Evolutionary conservation across 1,140 invertebrate species (phyloP), one percentile per base, ranked within the genome.

Genomic region (Parapsyche elsis): DNA sequence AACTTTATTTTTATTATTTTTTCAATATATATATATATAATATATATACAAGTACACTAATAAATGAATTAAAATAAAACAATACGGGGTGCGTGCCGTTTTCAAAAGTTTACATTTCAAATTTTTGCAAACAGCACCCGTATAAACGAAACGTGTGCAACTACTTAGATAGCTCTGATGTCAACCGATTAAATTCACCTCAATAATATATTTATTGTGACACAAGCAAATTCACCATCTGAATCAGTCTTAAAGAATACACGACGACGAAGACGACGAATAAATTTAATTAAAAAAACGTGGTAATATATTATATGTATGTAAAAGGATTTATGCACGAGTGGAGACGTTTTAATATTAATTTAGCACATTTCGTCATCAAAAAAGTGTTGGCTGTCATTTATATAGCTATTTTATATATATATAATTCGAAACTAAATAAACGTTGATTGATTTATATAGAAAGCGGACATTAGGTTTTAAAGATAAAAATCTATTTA

Each of bases 171-270:
- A 38, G 30, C 30, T 38, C 30, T 7, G 30, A 38, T 7, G 30
- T 38, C 30, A 1, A 38, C 30, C 30, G 30, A 38, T 38, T 38
- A 38, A 38, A 38, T 38, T 38, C 30, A 38, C 30, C 7, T 7
- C 1, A 38, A 7, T 38, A 4, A 4, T 4, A 38, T 38, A 38
- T 16, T 53, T 53, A 53, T 53, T 53, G 49, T 53, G 49, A 53
- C 49, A 53, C 49, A 38, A 38, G 30, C 30, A 38, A 38, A 38
- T 38, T 38, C 16, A 61, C 30, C 57, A 61, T 30, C 24, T 26
- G 64, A 30, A 67, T 67, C 64, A 67, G 64, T 67, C 64, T 67
- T 67, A 67, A 67, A 67, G 24, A 67, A 67, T 67, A 67, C 24
- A 67, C 24, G 30, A 38, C 30, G 30, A 38, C 30, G 30, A n/a